These are phyloP conservation scores for Eupithecia pulchellata DNA, from an alignment of 2,888 invertebrate species.

Conservation along the genomic window DNA sequence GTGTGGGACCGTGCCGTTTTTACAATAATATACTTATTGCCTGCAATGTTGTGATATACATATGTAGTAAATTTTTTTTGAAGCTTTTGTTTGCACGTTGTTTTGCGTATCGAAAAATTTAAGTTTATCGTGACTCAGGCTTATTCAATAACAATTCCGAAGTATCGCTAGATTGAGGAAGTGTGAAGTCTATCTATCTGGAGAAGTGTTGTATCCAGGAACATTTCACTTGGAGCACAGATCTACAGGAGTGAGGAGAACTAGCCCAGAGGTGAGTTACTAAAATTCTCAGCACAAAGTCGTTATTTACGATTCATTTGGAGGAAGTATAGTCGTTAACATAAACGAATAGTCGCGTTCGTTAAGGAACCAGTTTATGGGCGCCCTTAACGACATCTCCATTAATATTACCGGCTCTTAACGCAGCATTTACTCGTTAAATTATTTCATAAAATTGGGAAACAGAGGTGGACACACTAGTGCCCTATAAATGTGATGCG, in stretches of 20 bases:
- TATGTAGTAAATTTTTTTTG: too few relatives aligned
- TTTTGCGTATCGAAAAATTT: too few relatives aligned
- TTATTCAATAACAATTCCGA: not conserved
- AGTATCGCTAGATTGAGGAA: not conserved
- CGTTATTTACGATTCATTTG: slow-evolving; percentile 9
- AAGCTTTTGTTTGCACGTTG: too few relatives aligned
- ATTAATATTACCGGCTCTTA: slow-evolving; percentile 12
- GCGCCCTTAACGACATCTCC: slow-evolving; percentile 11
- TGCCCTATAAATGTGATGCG: too few relatives aligned
- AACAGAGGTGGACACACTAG: too few relatives aligned
- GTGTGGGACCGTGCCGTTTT: not conserved
- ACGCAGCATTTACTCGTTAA: slow-evolving; percentile 6
- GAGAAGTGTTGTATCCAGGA: not conserved
- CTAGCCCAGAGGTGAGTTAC: not conserved
- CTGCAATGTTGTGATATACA: too few relatives aligned
- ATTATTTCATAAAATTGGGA: too few relatives aligned
- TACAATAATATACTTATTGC: not conserved
- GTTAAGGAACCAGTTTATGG: slow-evolving; percentile 26
- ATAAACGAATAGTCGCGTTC: slow-evolving; percentile 20
- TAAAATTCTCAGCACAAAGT: not conserved
- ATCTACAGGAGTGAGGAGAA: not conserved
- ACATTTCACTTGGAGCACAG: not conserved
- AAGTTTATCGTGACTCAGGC: not conserved
- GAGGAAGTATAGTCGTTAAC: not conserved
- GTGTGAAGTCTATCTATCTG: not conserved